A percentile compares a stretch with the other conserved stretches of the same genome.
These are phyloP conservation scores for Watsonalla binaria DNA, from an alignment of 2,888 invertebrate species.

Conservation along the genomic window DNA sequence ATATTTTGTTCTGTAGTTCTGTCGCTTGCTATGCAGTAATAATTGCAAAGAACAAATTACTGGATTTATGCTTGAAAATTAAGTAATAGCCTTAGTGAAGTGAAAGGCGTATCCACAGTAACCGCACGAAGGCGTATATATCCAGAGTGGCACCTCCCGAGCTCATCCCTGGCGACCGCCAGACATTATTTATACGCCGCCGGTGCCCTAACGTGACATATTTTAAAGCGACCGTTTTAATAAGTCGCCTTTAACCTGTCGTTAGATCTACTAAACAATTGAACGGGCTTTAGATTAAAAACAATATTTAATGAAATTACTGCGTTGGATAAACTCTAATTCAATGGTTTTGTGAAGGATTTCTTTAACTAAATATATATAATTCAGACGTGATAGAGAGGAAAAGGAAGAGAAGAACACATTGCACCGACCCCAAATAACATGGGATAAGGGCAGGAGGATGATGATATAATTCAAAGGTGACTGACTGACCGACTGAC, in stretches of 20 bases:
- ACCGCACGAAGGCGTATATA: constrained; percentile 17
- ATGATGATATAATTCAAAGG: no score
- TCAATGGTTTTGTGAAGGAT: no score
- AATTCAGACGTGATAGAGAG: no score
- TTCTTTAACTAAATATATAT: no score
- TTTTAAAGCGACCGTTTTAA: constrained; percentile 74
- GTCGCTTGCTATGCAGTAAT: not conserved
- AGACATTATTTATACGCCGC: constrained; percentile 64
- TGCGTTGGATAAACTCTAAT: no score
- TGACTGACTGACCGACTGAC: no score
- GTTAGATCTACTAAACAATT: constrained; percentile 32
- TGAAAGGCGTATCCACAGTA: constrained; percentile 27
- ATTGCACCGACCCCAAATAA: no score
- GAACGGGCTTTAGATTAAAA: constrained; percentile 21
- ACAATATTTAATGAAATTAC: no score
- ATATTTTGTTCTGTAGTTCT: no score
- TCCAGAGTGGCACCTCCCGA: constrained; percentile 28
- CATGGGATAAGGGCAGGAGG: no score
- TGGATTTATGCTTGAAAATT: not conserved
- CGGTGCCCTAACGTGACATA: constrained; percentile 68
- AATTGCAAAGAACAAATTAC: not conserved
- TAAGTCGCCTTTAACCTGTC: constrained; percentile 66
- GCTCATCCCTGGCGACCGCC: constrained; percentile 43
- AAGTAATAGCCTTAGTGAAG: not conserved
- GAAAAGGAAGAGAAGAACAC: no score